These are phyloP conservation scores for Lochmaea capreae DNA, from an alignment of 2,888 invertebrate species.

Conservation along the genomic window DNA sequence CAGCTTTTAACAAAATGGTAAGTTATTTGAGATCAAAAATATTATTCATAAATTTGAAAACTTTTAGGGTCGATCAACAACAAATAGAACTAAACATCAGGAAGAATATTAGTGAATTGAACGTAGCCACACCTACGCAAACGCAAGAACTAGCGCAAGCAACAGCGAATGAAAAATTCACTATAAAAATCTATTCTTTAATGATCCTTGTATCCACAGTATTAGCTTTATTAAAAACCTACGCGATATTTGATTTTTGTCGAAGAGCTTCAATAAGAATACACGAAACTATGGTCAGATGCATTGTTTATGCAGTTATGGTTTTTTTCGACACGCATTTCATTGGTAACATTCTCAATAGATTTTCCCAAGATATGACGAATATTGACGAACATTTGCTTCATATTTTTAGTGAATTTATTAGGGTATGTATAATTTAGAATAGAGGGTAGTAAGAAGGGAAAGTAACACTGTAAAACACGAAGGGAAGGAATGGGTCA, in stretches of 20 bases:
- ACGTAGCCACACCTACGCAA: background rate
- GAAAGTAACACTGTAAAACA: too few species aligned
- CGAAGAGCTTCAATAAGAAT: conserved; percentile 71
- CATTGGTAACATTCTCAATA: conserved; percentile 56
- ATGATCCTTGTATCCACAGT: conserved; percentile 39
- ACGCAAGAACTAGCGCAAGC: conserved; percentile 34
- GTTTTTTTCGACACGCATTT: conserved; percentile 56
- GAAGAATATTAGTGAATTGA: conserved; percentile 27
- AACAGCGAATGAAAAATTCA: conserved; percentile 36
- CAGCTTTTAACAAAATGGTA: conserved; percentile 47
- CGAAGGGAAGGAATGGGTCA: too few species aligned
- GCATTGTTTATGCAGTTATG: conserved; percentile 54
- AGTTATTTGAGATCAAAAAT: conserved; percentile 1
- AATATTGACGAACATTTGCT: conserved; percentile 55
- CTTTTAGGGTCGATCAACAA: conserved; percentile 48
- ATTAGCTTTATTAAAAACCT: conserved; percentile 42
- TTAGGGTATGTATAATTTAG: conserved; percentile 47
- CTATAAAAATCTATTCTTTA: conserved; percentile 46
- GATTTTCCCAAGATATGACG: conserved; percentile 56
- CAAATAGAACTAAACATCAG: conserved; percentile 43
- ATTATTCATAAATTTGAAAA: too few species aligned
- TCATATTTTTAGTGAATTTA: conserved; percentile 46
- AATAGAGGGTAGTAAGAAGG: too few species aligned
- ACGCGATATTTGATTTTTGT: conserved; percentile 81
- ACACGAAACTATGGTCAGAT: conserved; percentile 53